These are phyloP conservation scores for Naso thynnoides DNA, from an alignment of 2,797 vertebrate species.

Conservation along the genomic window DNA sequence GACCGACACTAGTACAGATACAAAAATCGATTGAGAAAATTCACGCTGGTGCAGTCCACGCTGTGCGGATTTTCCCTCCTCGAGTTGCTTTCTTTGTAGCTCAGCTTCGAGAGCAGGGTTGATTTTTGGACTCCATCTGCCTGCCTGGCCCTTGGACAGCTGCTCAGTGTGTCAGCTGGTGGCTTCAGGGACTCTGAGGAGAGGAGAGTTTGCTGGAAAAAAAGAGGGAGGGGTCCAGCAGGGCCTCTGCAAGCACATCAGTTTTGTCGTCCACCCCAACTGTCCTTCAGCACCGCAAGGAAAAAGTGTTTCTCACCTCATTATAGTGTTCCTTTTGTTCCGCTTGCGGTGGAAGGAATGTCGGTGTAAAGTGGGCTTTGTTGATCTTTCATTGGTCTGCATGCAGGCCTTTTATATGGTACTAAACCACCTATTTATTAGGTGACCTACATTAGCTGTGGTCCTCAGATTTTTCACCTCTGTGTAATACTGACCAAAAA, in stretches of 20 bases:
- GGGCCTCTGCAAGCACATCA: constrained; percentile 61
- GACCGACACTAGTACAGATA: constrained; percentile 26
- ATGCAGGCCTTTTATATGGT: constrained; percentile 20
- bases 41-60: not conserved
- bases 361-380: constrained; percentile 52
- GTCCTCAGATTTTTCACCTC: constrained; percentile 32
- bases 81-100: constrained; percentile 43
- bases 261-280: constrained; percentile 55
- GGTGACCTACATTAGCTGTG: constrained; percentile 57
- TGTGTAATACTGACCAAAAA: constrained; percentile 17
- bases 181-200: constrained; percentile 67
- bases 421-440: constrained; percentile 36
- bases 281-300: constrained; percentile 56
- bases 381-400: constrained; percentile 36
- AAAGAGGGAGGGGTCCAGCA: constrained; percentile 74
- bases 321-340: constrained; percentile 61
- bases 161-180: constrained; percentile 86
- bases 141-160: constrained; percentile 81
- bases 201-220: constrained; percentile 62
- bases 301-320: constrained; percentile 41
- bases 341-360: constrained; percentile 54
- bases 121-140: constrained; percentile 68
- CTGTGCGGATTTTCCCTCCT: constrained; percentile 12
- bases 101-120: constrained; percentile 35
- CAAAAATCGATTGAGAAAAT: constrained; percentile 45